Percentiles rank a stretch among this genome's conserved stretches.
Evolutionary conservation across 1,140 invertebrate species (phyloP).

Genomic region (Ceratina calcarata): DNA sequence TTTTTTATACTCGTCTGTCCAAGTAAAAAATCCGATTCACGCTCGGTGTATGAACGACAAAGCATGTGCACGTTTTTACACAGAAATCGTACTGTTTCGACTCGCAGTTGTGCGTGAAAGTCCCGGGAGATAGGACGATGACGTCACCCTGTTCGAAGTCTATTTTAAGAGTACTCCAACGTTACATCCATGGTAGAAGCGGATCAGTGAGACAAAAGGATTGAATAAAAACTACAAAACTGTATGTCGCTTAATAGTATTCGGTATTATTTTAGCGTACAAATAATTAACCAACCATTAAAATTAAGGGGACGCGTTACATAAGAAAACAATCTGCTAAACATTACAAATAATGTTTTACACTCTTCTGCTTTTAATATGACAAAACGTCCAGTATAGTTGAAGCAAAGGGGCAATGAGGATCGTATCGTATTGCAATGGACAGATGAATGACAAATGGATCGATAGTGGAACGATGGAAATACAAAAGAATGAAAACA

Average conservation of each 20-base stretch:
- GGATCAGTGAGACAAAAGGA: conserved; percentile 44
- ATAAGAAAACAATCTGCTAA: conserved; percentile 53
- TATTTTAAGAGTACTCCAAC: conserved; percentile 75
- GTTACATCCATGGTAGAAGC: conserved; percentile 52
- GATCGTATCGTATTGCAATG: not conserved
- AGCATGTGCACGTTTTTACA: conserved; percentile 12
- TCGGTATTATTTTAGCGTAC: conserved; percentile 71
- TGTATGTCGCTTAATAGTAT: conserved; percentile 72
- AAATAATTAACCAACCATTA: conserved; percentile 75
- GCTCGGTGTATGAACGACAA: not conserved
- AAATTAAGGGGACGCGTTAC: conserved; percentile 62
- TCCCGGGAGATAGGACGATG: conserved; percentile 67
- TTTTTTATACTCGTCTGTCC: too few species aligned
- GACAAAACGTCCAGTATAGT: conserved; percentile 43
- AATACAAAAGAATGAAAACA: not conserved
- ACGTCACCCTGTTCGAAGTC: conserved; percentile 71
- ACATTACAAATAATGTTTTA: conserved; percentile 46
- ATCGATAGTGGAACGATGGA: not conserved
- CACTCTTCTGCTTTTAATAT: conserved; percentile 38
- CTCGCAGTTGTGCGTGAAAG: conserved; percentile 30
- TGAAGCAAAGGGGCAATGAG: not conserved
- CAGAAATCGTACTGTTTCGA: conserved; percentile 27
- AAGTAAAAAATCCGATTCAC: too few species aligned
- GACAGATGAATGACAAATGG: too few species aligned
- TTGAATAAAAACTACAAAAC: conserved; percentile 60